A percentile compares a stretch with the other conserved stretches of the same genome.
These are phyloP conservation scores for Pheosia gnoma DNA, from an alignment of 2,888 invertebrate species.

Conservation along the genomic window DNA sequence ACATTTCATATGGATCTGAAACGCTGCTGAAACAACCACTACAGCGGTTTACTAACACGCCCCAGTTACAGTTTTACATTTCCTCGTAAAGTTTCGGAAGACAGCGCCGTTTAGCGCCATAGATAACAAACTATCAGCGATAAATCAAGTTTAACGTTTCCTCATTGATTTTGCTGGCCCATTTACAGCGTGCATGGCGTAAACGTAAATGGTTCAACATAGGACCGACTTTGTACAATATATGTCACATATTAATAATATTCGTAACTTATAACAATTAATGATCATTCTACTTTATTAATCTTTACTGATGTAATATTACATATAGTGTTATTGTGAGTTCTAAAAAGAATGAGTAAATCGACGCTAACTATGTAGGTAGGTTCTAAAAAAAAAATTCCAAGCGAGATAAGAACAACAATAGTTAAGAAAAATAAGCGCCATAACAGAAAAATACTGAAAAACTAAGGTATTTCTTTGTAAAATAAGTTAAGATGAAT, in stretches of 20 bases:
- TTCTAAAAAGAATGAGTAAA: too few species aligned
- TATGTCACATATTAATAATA: too few species aligned
- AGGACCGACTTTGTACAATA: neutral
- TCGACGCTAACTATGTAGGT: too few species aligned
- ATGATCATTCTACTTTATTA: too few species aligned
- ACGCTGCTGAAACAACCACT: slow-evolving; percentile 2
- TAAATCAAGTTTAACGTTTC: slow-evolving; percentile 65
- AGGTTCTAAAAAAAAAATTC: too few species aligned
- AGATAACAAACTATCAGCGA: slow-evolving; percentile 52
- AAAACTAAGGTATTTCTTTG: neutral
- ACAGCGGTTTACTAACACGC: slow-evolving; percentile 23
- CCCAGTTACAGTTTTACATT: slow-evolving; percentile 40
- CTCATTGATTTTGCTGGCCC: slow-evolving; percentile 63
- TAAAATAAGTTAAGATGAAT: neutral
- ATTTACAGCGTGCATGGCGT: slow-evolving; percentile 21
- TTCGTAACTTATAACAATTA: too few species aligned
- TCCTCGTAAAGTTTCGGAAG: slow-evolving; percentile 59
- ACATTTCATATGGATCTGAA: neutral
- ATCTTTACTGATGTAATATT: too few species aligned
- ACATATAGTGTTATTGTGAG: too few species aligned
- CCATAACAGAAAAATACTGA: neutral
- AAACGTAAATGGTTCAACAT: neutral
- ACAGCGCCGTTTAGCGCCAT: slow-evolving; percentile 47
- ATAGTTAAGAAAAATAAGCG: neutral
- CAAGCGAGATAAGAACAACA: neutral